Conservation (phyloP, 37 sponge, comb jelly and placozoan genomes). For the Axinella damicornis region DNA sequence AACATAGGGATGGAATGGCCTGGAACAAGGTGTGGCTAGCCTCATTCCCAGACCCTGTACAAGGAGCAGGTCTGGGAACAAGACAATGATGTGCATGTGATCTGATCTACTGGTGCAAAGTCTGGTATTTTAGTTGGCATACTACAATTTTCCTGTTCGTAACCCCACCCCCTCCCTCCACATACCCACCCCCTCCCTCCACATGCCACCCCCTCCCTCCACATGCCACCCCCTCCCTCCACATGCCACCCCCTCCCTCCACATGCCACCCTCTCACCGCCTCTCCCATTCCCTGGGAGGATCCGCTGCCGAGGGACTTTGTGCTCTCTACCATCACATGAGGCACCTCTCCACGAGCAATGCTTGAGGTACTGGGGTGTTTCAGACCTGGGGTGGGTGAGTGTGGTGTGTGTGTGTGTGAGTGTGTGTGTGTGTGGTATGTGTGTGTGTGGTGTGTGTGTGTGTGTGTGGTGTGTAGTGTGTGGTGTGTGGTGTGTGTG, state of each 20-base stretch:
- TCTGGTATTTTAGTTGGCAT: too few relatives aligned
- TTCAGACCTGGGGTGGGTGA: background rate
- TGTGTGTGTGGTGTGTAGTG: too few relatives aligned
- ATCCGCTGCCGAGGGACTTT: background rate
- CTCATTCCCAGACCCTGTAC: too few relatives aligned
- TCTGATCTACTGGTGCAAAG: too few relatives aligned
- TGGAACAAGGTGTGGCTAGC: too few relatives aligned
- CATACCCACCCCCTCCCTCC: background rate
- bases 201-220: background rate
- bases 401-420: conserved; percentile 1
- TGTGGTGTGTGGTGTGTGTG: too few relatives aligned
- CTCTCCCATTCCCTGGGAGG: conserved; percentile 1
- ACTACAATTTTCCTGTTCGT: too few relatives aligned
- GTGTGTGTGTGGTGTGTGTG: too few relatives aligned
- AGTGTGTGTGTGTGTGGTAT: background rate
- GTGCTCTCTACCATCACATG: conserved; percentile 4
- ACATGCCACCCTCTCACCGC: background rate
- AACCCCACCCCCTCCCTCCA: too few relatives aligned
- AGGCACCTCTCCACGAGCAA: background rate
- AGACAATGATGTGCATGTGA: too few relatives aligned
- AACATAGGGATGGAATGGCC: too few relatives aligned
- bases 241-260: background rate
- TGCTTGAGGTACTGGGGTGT: background rate
- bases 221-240: background rate
- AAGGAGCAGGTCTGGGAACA: too few relatives aligned